A percentile compares a stretch with the other conserved stretches of the same genome.
phyloP scores from a whole-genome alignment of 2,113 vertebrate species.

The Cnemophilus loriae region DNA sequence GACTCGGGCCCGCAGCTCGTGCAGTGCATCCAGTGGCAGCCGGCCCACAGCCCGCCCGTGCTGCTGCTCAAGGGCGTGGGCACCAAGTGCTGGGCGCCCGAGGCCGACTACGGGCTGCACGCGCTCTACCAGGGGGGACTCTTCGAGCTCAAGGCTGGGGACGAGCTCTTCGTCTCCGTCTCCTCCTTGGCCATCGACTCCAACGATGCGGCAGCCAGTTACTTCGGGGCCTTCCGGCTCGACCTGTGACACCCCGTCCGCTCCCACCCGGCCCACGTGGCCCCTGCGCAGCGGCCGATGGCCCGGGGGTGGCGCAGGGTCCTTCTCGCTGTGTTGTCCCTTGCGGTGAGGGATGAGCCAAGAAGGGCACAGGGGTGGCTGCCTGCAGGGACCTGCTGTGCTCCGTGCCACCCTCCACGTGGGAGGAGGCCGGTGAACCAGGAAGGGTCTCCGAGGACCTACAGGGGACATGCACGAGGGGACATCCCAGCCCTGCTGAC shows the following conservation, averaged over 20 bases:
- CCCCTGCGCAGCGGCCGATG: rapidly evolving
- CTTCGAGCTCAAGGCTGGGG: conserved; percentile 81
- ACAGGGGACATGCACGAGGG: rapidly evolving
- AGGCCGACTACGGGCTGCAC: conserved; percentile 83
- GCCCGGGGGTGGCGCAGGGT: rapidly evolving
- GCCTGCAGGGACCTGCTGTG: rapidly evolving
- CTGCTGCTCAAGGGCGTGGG: conserved; percentile 86
- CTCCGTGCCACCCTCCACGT: rapidly evolving
- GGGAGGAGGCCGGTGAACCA: neutral
- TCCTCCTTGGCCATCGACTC: conserved; percentile 80
- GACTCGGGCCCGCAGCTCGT: conserved; percentile 79
- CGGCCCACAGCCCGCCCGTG: conserved; percentile 77
- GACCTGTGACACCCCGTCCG: conserved; percentile 67
- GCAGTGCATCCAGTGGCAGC: conserved; percentile 86
- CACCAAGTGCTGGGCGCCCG: conserved; percentile 85
- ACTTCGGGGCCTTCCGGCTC: conserved; percentile 84
- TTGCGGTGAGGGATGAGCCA: rapidly evolving
- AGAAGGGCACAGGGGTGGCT: neutral
- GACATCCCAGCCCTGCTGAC: neutral
- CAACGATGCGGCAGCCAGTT: conserved; percentile 77
- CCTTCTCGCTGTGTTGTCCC: rapidly evolving
- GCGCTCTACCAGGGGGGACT: conserved; percentile 86
- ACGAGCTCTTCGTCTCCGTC: conserved; percentile 86
- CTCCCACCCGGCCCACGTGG: rapidly evolving
- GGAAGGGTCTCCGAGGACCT: neutral